Conservation (phyloP, 2,113 vertebrate genomes). For the Engraulis encrasicolus region DNA sequence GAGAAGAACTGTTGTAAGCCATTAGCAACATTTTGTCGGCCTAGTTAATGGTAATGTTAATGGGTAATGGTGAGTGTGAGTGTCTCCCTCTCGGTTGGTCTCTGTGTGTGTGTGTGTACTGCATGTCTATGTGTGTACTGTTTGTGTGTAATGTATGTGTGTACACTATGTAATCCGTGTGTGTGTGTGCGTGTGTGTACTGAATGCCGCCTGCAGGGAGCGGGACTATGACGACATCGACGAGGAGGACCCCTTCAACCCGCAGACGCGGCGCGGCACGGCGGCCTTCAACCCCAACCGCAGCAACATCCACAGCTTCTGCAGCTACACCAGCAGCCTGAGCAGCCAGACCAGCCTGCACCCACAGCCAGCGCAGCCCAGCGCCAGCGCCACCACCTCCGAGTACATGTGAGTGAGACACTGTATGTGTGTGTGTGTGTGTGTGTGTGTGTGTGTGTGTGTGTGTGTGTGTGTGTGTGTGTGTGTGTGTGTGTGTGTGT, state of each 20-base stretch:
- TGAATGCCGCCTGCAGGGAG: conserved; percentile 80
- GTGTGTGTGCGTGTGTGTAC: not conserved
- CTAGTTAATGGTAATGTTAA: not conserved
- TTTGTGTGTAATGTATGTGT: conserved; percentile 20
- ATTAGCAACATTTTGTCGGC: not conserved
- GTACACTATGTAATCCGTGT: too few species aligned
- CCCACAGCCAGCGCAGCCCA: conserved; percentile 76
- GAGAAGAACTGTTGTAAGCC: not conserved
- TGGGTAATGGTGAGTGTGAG: not conserved
- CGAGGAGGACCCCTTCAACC: conserved; percentile 94
- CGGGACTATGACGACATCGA: conserved; percentile 90
- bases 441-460: conserved; percentile 18
- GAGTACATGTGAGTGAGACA: conserved; percentile 87
- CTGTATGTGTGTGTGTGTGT: conserved; percentile 1
- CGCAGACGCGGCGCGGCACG: conserved; percentile 81
- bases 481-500: not conserved
- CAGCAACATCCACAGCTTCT: conserved; percentile 91
- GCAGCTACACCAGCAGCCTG: conserved; percentile 92
- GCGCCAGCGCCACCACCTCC: conserved; percentile 82
- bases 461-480: not conserved
- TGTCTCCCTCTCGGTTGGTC: too few species aligned
- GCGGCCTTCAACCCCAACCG: conserved; percentile 79
- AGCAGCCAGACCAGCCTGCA: conserved; percentile 91
- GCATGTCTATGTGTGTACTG: not conserved
- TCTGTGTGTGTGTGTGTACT: conserved; percentile 2